Conservation (phyloP, 2,113 vertebrate genomes). For the Sylvietta virens region DNA sequence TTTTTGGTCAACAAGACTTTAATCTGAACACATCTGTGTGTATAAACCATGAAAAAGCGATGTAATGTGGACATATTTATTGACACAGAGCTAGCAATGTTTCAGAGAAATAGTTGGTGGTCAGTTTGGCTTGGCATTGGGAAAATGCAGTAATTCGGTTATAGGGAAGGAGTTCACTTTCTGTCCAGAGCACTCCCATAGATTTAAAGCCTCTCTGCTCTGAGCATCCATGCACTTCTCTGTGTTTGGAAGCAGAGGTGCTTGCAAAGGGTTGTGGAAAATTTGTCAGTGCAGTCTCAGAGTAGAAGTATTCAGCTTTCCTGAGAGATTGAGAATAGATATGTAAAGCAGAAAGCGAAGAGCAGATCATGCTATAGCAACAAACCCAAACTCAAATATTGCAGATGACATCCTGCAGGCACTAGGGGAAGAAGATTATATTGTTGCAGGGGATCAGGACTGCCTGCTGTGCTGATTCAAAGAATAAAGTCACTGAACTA, state of each 20-base stretch:
- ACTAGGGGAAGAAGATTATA: neutral
- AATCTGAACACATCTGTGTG: neutral
- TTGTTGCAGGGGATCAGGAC: neutral
- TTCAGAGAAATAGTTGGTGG: neutral
- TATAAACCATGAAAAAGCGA: neutral
- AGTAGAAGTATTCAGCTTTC: neutral
- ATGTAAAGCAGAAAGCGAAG: neutral
- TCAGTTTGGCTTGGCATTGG: neutral
- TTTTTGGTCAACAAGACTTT: neutral
- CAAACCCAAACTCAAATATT: neutral
- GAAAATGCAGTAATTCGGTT: neutral
- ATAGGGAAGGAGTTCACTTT: neutral
- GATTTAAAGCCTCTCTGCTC: neutral
- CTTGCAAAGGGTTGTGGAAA: neutral
- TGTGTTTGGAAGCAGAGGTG: neutral
- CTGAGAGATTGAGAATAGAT: neutral
- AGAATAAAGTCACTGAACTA: neutral
- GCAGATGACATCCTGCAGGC: neutral
- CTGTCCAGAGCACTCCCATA: neutral
- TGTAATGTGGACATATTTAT: neutral
- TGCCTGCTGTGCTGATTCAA: neutral
- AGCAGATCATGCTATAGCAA: neutral
- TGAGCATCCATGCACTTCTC: neutral
- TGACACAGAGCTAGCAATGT: neutral
- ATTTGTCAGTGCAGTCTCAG: neutral